Evolutionary conservation across 2,888 invertebrate species (phyloP), one percentile per base, ranked within the genome.

Genomic region (Parthenolecanium corni): DNA sequence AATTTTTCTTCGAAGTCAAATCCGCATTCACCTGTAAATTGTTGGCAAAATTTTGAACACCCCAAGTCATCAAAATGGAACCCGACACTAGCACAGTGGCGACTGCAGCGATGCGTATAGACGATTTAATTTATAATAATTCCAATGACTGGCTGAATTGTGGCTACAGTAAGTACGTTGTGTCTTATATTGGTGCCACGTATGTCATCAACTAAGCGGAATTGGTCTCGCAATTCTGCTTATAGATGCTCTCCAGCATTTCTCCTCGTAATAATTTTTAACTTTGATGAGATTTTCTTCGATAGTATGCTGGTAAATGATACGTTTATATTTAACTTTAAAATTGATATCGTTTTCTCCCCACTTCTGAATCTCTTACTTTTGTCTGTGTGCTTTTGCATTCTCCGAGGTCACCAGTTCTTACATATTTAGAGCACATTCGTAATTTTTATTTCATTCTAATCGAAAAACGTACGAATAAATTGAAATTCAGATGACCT

Each of bases 141-240:
- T 57, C 57, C 42, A 68, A 47, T 14, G 68, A 52, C 64, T 68
- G 66, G 68, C 65, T 62, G 51, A 68, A 61, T 62, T 67, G 64
- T 64, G 68, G 57, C 57, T 57, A 31, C 31, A 57, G 47, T 47
- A 57, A 57, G 36, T 57, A 57, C 47, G 47, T 57, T 11, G 14
- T 47, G 57, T 47, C 9, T 31, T 42, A 12, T 31, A 16, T 18
- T 38, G 36, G 1, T 16, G 38, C 21, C 18, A 23, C 9, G 16
- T 47, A 12, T 31, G 25, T 24, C 18, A n/a, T 12, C 57, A 18
- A 11, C 46, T 16, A 12, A n/a, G 46, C 14, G 9, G 1, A 16
- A 11, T 11, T 57, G 57, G 57, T 31, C 57, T 5, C 16, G 24
- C 12, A 56, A 57, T 47, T 31, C 44, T 18, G 25, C 42, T 9